Conservation (phyloP, 2,888 invertebrate species). For the Scaptomyza parva region DNA sequence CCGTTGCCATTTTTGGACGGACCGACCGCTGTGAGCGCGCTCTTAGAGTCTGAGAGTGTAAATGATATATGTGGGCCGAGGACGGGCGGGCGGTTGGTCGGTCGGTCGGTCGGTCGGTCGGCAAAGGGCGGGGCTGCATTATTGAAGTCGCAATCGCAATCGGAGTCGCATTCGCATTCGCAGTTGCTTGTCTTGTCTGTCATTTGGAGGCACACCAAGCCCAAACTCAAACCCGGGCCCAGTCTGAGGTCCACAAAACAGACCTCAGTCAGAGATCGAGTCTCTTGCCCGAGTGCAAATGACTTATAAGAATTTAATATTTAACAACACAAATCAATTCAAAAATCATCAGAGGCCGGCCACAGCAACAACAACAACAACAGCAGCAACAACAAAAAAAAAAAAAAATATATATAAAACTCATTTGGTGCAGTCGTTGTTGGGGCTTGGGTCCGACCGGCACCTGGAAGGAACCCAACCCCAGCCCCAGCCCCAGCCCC, state of each 20-base stretch:
- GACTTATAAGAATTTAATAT: constrained; percentile 83
- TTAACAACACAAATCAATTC: constrained; percentile 83
- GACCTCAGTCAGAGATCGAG: constrained; percentile 2
- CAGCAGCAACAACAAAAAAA: constrained; percentile 18
- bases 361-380: constrained; percentile 26
- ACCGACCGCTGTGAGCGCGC: constrained; percentile 75
- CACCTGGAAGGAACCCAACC: constrained; percentile 32
- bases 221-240: not conserved
- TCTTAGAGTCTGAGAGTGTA: constrained; percentile 72
- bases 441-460: constrained; percentile 16
- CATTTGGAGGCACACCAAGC: constrained; percentile 66
- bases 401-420: constrained; percentile 36
- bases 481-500: not conserved
- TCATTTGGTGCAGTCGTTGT: constrained; percentile 68
- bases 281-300: constrained; percentile 73
- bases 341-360: constrained; percentile 75
- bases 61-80: constrained; percentile 76
- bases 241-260: not conserved
- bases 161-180: constrained; percentile 26
- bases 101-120: too few species aligned
- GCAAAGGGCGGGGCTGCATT: constrained; percentile 34
- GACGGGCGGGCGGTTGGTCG: constrained; percentile 27
- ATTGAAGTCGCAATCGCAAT: constrained; percentile 30
- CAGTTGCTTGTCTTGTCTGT: constrained; percentile 66
- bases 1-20: constrained; percentile 75